Base-by-base conservation (phyloP, 2,888 invertebrate genomes). In the Hyalella azteca region DNA sequence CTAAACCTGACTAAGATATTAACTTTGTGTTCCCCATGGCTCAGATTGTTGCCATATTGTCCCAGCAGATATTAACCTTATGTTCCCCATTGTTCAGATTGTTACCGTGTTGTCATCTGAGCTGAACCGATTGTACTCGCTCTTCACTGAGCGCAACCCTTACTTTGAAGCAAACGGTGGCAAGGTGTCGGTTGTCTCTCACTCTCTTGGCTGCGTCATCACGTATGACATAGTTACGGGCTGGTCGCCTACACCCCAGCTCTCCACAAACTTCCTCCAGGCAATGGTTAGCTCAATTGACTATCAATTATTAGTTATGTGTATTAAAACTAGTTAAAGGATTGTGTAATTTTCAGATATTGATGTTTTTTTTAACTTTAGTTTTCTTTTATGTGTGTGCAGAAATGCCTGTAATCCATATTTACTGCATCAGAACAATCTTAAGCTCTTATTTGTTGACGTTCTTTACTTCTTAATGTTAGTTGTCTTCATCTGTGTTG, bases 191-290 rank as follows among this genome's bases (percentile, higher is more conserved):
- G 89, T 92, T 48, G 88, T 92, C 79, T 92, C 92, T 40, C 93
- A 93, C 87, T 92, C 92, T 4, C 88, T 93, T n/a, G 92, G 93
- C 81, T 91, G 91, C 86, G 93, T 93, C 60, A 92, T 93, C 85
- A 90, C 91, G 2, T 92, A 92, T 86, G 93, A 93, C 86, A 91
- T 93, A 82, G 89, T 93, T 73, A 92, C 91, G 45, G 90, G 91
- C 45, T 90, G 90, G 90, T 88, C 89, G 75, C 90, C 90, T 0
- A 87, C 84, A 2, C 82, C 78, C 7, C 81, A 84, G 78, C 80
- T 80, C 66, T 73, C 73, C 29, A 66, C 66, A 26, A 79, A 49
- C 60, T 79, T 79, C 73, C 73, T 79, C 3, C 79, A 79, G 48
- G 73, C 79, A 1, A 73, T 79, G 79, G 79, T 79, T 5, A 50